Conservation (phyloP, 1,140 invertebrate species). For the Drosophila bocqueti region DNA sequence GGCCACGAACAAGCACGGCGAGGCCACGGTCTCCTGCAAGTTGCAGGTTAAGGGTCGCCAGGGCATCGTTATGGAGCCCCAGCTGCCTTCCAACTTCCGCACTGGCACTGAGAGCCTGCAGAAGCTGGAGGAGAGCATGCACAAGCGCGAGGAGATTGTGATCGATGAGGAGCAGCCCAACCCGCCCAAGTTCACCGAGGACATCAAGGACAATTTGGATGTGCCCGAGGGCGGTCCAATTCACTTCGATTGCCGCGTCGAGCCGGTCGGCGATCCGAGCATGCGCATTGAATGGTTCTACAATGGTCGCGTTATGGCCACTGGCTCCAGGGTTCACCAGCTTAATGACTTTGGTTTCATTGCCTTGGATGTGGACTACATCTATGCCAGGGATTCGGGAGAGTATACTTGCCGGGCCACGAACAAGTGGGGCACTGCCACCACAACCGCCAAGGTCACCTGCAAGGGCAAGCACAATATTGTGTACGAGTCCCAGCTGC, state of each 20-base stretch:
- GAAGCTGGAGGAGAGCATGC: constrained; percentile 94
- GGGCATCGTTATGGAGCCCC: constrained; percentile 95
- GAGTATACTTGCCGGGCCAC: constrained; percentile 94
- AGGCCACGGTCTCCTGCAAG: constrained; percentile 94
- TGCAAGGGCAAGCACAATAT: constrained; percentile 95
- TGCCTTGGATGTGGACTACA: constrained; percentile 94
- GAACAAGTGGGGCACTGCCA: constrained; percentile 94
- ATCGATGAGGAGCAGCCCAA: constrained; percentile 93
- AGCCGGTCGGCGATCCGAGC: constrained; percentile 93
- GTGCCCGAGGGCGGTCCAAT: constrained; percentile 94
- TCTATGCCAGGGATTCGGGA: constrained; percentile 93
- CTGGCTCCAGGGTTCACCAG: constrained; percentile 95
- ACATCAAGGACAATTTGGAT: constrained; percentile 93
- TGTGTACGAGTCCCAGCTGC: constrained; percentile 96
- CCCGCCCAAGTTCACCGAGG: constrained; percentile 93
- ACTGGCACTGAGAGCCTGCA: constrained; percentile 95
- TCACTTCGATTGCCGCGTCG: constrained; percentile 96
- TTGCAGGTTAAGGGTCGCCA: constrained; percentile 93
- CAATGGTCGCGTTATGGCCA: constrained; percentile 95
- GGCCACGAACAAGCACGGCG: constrained; percentile 95
- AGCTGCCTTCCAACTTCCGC: constrained; percentile 93
- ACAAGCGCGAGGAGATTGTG: constrained; percentile 93
- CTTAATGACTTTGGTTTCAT: constrained; percentile 97
- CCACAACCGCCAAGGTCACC: constrained; percentile 92
- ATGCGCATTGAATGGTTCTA: constrained; percentile 98